Evolutionary conservation across 2,888 invertebrate species (phyloP).

Genomic region (Mesochorus sp.): DNA sequence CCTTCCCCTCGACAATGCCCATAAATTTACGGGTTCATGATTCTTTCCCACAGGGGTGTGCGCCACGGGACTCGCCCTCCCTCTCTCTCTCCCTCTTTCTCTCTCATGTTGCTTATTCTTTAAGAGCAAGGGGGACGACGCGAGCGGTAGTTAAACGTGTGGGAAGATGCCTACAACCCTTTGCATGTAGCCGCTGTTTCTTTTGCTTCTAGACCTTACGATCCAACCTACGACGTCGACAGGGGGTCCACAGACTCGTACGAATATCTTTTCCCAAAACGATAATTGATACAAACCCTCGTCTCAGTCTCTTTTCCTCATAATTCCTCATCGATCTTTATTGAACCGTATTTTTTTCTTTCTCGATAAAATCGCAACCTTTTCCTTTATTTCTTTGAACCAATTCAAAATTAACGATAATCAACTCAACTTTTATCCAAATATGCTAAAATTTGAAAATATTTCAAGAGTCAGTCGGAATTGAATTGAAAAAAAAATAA

Average conservation of each 20-base stretch:
- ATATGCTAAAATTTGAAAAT: too few relatives aligned
- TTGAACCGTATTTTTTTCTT: background rate
- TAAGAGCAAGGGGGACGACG: constrained; percentile 51
- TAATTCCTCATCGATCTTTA: constrained; percentile 45
- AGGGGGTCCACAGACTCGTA: too few relatives aligned
- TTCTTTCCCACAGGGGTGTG: constrained; percentile 55
- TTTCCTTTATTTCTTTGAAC: background rate
- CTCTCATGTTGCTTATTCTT: background rate
- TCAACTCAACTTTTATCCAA: background rate
- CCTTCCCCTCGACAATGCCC: constrained; percentile 37
- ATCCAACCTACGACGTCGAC: too few relatives aligned
- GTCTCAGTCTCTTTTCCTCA: constrained; percentile 48
- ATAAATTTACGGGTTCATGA: constrained; percentile 58
- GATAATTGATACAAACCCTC: too few relatives aligned
- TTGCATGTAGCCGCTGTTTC: constrained; percentile 36
- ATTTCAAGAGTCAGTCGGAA: too few relatives aligned
- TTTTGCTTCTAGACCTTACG: background rate
- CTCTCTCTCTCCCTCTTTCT: background rate
- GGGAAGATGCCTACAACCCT: constrained; percentile 62
- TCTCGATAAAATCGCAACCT: background rate
- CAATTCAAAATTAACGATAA: background rate
- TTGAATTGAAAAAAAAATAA: too few relatives aligned
- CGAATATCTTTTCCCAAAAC: too few relatives aligned
- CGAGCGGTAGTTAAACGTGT: constrained; percentile 63
- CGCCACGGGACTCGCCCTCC: constrained; percentile 7